A percentile compares a stretch with the other conserved stretches of the same genome.
Evolutionary conservation across 1,140 invertebrate genomes (phyloP).

Genomic region (Macrotrachela quadricornifera): DNA sequence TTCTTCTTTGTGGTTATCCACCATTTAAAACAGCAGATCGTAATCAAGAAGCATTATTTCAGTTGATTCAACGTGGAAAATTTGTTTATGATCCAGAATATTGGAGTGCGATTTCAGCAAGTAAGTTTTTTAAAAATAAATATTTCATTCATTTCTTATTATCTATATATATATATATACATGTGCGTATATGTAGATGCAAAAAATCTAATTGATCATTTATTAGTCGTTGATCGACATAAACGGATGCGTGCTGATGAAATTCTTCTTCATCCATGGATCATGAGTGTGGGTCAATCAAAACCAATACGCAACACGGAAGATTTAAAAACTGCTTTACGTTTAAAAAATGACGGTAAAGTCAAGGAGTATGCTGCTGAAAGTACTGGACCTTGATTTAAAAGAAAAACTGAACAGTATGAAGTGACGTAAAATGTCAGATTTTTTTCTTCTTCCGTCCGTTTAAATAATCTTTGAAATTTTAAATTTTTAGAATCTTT

Average conservation of each 20-base stretch:
- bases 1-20: conserved; percentile 85
- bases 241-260: conserved; percentile 71
- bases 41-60: conserved; percentile 75
- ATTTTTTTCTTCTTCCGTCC: too few species aligned
- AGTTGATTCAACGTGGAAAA: conserved; percentile 68
- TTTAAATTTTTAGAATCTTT: too few species aligned
- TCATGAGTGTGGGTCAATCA: conserved; percentile 28
- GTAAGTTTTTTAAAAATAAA: conserved; percentile 31
- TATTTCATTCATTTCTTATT: background rate
- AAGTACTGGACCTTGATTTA: too few species aligned
- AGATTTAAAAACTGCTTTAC: too few species aligned
- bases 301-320: background rate
- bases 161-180: too few species aligned
- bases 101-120: conserved; percentile 70
- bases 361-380: too few species aligned
- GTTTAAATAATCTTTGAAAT: too few species aligned
- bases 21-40: conserved; percentile 39
- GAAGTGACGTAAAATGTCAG: too few species aligned
- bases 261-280: conserved; percentile 79
- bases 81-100: conserved; percentile 81
- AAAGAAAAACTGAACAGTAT: too few species aligned
- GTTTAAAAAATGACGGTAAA: too few species aligned
- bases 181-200: too few species aligned
- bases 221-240: conserved; percentile 68
- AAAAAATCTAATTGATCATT: conserved; percentile 49